phyloP scores from a whole-genome alignment of 2,888 invertebrate genomes.

The Endomychus coccineus region DNA sequence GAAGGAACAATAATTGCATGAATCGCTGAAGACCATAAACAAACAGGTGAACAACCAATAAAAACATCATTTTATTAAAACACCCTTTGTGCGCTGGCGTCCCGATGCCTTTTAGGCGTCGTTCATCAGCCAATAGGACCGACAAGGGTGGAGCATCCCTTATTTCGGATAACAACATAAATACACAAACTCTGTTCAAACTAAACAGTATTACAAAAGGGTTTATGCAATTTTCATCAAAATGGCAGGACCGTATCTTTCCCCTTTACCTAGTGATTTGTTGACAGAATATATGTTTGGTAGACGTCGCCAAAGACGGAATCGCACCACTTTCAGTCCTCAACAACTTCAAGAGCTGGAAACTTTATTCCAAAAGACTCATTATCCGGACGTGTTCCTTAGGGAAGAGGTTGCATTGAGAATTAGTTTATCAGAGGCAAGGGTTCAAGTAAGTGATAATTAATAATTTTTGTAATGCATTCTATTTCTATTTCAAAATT shows the following conservation, averaged over 20 bases:
- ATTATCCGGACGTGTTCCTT: conserved; percentile 84
- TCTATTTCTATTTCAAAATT: not conserved
- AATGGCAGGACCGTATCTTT: conserved; percentile 83
- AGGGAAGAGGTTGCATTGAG: conserved; percentile 87
- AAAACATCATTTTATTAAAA: conserved; percentile 36
- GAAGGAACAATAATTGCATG: too few species aligned
- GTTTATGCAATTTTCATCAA: conserved; percentile 5
- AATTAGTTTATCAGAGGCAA: conserved; percentile 85
- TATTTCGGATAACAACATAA: conserved; percentile 30
- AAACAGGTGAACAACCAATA: conserved; percentile 33
- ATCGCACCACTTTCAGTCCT: conserved; percentile 89
- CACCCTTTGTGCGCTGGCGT: conserved; percentile 36
- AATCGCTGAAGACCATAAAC: too few species aligned
- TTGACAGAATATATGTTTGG: conserved; percentile 91
- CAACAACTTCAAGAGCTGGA: conserved; percentile 89
- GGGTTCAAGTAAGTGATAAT: conserved; percentile 66
- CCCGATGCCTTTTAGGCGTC: conserved; percentile 39
- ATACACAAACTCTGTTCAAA: conserved; percentile 30
- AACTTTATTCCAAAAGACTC: conserved; percentile 87
- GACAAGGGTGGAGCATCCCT: conserved; percentile 39
- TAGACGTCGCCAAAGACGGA: conserved; percentile 76
- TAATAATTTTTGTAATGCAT: conserved; percentile 1
- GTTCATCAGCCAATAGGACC: conserved; percentile 36
- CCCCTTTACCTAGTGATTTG: conserved; percentile 79
- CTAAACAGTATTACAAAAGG: conserved; percentile 24